Evolutionary conservation across 2,113 vertebrate species (phyloP), one percentile per base, ranked within the genome.

Genomic region (Scomber japonicus): DNA sequence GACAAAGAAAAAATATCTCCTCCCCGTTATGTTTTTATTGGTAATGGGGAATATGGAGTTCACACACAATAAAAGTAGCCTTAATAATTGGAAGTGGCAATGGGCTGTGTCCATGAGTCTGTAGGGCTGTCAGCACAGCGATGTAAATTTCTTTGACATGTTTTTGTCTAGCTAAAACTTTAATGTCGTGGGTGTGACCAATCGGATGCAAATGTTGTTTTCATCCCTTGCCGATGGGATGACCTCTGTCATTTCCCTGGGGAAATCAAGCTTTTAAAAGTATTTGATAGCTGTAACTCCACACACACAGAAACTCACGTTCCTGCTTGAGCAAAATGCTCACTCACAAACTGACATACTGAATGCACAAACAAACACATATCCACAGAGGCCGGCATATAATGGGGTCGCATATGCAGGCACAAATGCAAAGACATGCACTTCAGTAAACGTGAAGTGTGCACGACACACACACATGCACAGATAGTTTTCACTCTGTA

Each of bases 181-280:
- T 96, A 96, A 97, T 97, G 96, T 97, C 94, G 95, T 95, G 94
- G 96, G 96, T 95, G 96, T 97, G 96, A 96, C 96, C 97, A 97
- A 98, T 98, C 91, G 95, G 96, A 98, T 98, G 97, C 97, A 97
- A 98, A 99, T 98, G 95, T 96, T 96, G 95, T 97, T 97, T 97
- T 97, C 96, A 96, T 97, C 97, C 96, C 94, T 95, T 92, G 94
- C 96, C 95, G 95, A 96, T 96, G 96, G 97, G 96, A 96, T 97
- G 96, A 97, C 96, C 96, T 92, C 95, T 96, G 97, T 96, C 93
- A 90, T 96, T 96, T 96, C 95, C 95, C 96, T 91, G 84, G 95
- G 93, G 93, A 97, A 97, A 97, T 96, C 96, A 96, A 95, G 94
- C 96, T 94, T 96, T 96, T 95, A 95, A 96, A 97, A 96, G 95